phyloP scores from a whole-genome alignment of 2,888 invertebrate species.

The Cosmorhoe ocellata region DNA sequence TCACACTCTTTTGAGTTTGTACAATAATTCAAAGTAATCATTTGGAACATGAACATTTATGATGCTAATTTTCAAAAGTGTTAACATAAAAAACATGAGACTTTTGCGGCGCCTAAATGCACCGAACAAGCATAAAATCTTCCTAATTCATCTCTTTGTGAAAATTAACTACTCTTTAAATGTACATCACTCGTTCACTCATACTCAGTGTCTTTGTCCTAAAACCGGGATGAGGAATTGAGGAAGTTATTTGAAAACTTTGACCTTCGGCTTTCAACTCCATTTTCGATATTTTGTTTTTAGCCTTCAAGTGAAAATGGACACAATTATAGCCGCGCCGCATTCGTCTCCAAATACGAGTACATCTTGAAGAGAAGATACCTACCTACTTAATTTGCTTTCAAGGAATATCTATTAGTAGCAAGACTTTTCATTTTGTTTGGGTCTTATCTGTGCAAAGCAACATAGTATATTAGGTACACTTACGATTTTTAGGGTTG shows the following conservation, averaged over 20 bases:
- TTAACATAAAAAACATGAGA: constrained; percentile 17
- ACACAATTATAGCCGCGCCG: constrained; percentile 16
- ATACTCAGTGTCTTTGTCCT: constrained; percentile 63
- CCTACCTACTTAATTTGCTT: no score
- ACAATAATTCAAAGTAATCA: background rate
- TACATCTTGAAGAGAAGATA: background rate
- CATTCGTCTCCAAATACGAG: background rate
- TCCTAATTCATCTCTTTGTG: constrained; percentile 36
- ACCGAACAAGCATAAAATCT: constrained; percentile 27
- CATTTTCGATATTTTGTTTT: constrained; percentile 44
- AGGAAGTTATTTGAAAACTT: constrained; percentile 55
- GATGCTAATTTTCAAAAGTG: constrained; percentile 3
- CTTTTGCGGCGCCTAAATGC: constrained; percentile 5
- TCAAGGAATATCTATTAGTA: no score
- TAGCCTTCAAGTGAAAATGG: constrained; percentile 39
- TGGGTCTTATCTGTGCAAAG: no score
- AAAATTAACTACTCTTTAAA: constrained; percentile 41
- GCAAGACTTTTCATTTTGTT: no score
- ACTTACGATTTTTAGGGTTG: no score
- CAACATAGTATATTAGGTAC: no score
- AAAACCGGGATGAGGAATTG: constrained; percentile 53
- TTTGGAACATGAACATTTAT: constrained; percentile 6
- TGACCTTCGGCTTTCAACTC: constrained; percentile 55
- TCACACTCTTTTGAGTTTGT: background rate
- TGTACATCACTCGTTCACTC: constrained; percentile 40